Evolutionary conservation across 2,797 vertebrate species (phyloP).

Genomic region (Uromys caudimaculatus): DNA sequence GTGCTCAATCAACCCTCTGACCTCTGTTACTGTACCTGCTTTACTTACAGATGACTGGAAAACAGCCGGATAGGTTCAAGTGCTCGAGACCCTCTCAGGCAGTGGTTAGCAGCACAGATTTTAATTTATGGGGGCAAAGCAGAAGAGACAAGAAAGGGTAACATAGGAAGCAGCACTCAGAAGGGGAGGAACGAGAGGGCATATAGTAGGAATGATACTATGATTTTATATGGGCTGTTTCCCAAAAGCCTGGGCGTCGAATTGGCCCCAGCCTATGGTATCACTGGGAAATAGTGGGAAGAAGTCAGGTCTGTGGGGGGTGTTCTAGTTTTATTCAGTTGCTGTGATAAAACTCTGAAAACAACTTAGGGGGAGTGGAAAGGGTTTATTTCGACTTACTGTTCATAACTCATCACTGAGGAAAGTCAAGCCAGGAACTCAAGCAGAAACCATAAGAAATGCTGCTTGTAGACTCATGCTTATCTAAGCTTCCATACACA

Average conservation of each 20-base stretch:
- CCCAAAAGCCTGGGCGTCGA: background rate
- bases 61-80: background rate
- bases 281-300: background rate
- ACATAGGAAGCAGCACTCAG: background rate
- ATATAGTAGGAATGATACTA: background rate
- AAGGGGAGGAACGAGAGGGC: background rate
- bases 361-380: background rate
- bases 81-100: background rate
- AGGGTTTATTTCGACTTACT: background rate
- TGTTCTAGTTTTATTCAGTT: background rate
- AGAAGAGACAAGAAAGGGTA: background rate
- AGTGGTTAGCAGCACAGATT: background rate
- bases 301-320: background rate
- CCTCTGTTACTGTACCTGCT: too few species aligned
- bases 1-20: background rate
- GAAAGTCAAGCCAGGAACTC: background rate
- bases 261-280: background rate
- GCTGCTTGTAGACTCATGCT: background rate
- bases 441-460: background rate
- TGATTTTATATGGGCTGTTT: background rate
- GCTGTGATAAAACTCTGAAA: background rate
- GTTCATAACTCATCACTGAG: background rate
- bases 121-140: background rate
- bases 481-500: background rate
- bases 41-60: background rate